Conservation (phyloP, 2,888 invertebrate species). For the Pyrocoelia pectoralis region DNA sequence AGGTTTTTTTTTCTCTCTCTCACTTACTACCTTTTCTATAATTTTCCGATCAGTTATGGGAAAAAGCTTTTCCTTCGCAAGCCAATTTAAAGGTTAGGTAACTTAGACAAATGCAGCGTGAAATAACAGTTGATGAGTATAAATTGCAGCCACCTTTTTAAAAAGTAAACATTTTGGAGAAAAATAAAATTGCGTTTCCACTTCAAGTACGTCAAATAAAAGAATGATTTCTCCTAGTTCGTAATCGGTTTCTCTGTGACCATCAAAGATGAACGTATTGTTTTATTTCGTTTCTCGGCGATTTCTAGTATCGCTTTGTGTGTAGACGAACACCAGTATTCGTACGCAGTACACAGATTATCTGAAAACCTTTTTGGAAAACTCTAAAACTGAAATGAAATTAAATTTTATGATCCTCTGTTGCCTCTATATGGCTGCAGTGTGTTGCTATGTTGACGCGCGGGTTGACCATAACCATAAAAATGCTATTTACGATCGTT, state of each 20-base stretch:
- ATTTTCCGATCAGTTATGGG: not conserved
- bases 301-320: slow-evolving; percentile 16
- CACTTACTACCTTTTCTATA: not conserved
- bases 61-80: not conserved
- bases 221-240: not conserved
- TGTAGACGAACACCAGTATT: slow-evolving; percentile 14
- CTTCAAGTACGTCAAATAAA: not conserved
- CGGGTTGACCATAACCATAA: slow-evolving; percentile 42
- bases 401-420: slow-evolving; percentile 43
- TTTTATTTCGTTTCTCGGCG: slow-evolving; percentile 18
- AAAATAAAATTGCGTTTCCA: not conserved
- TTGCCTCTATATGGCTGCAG: slow-evolving; percentile 33
- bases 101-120: not conserved
- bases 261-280: slow-evolving; percentile 19
- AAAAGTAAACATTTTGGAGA: not conserved
- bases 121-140: slow-evolving; percentile 5
- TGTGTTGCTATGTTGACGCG: slow-evolving; percentile 37
- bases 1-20: no score
- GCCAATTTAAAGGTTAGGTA: not conserved
- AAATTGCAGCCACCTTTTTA: not conserved
- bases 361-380: slow-evolving; percentile 43
- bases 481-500: slow-evolving; percentile 40
- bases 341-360: slow-evolving; percentile 38
- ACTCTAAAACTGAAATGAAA: slow-evolving; percentile 46
- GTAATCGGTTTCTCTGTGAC: not conserved